Base-by-base conservation (phyloP, 2,113 vertebrate species). In the Vimba vimba region DNA sequence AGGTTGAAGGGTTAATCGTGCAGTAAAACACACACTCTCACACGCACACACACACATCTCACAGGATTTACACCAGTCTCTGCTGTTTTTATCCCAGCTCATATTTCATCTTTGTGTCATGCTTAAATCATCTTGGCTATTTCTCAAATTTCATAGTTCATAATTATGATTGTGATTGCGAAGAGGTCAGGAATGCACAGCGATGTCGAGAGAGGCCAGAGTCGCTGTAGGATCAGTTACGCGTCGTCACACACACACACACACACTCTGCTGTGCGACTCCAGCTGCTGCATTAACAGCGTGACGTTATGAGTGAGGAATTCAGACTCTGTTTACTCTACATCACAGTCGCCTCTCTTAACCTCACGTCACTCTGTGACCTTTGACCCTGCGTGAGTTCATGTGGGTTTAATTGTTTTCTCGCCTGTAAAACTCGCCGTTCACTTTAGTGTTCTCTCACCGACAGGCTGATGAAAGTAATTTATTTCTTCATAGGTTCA, bases 221-320 rank as follows among this genome's bases (percentile, higher is more conserved):
- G 76, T 23, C 55, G 27, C 47, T 59, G 17, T 19, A 43, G 80
- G 80, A 82, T 52, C 10, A 3, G 43, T 30, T 62, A 68, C 73
- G 36, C 5, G 36, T 39, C 36, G 36, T 39, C 86, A 87, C 89
- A 78, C 62, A 12, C 66, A 8, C 85, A 69, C 66, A 36, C 66
- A 69, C 66, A 69, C 66, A 69, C 33, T 89, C 87, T 91, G 55
- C 68, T 39, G 17, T 68, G 84, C 64, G 71, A 86, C 92, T 94
- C 90, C 90, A 93, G 89, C 30, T 68, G 87, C 85, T 87, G 92
- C 92, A 93, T 92, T 92, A 94, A 92, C 91, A 92, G 92, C 90
- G 90, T 94, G 93, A 94, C 90, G 93, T 94, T 91, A 94, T 94
- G 91, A 79, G 84, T 86, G 83, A 94, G 92, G 93, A 95, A 94